These are phyloP conservation scores for Rhorus exstirpatorius DNA, from an alignment of 2,888 invertebrate species.

Conservation along the genomic window DNA sequence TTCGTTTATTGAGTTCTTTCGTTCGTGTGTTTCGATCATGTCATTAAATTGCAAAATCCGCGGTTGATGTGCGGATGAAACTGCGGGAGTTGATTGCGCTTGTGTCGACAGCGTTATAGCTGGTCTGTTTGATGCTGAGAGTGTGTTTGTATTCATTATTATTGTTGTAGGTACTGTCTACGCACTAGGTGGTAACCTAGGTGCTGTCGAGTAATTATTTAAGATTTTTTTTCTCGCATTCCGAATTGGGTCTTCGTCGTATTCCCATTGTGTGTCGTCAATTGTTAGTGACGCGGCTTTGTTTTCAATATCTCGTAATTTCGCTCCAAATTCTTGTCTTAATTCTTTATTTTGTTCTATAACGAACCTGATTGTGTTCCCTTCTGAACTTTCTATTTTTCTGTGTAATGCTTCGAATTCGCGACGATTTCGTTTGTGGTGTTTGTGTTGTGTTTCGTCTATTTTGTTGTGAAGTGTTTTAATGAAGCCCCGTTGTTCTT, in stretches of 20 bases:
- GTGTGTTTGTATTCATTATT: neutral
- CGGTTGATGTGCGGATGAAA: neutral
- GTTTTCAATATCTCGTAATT: neutral
- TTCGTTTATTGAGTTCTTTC: neutral
- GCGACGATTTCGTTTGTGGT: neutral
- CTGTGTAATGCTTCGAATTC: conserved; percentile 1
- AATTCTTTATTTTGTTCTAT: neutral
- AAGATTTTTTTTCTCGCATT: neutral
- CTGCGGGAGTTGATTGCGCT: neutral
- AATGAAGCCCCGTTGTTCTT: neutral
- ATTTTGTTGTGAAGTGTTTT: neutral
- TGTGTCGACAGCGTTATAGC: neutral
- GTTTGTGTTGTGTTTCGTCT: neutral
- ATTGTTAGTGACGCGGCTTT: neutral
- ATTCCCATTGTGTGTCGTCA: conserved; percentile 15
- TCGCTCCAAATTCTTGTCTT: neutral
- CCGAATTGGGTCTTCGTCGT: conserved; percentile 6
- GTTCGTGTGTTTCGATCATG: neutral
- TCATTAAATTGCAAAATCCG: neutral
- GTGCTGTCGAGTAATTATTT: neutral
- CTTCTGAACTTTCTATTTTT: conserved; percentile 5
- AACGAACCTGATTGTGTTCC: neutral
- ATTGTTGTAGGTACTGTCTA: neutral
- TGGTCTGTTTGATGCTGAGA: neutral
- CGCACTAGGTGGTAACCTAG: neutral